Evolutionary conservation across 1,140 invertebrate genomes (phyloP), one percentile per base, ranked within the genome.

Genomic region (Rhynchophorus ferrugineus): DNA sequence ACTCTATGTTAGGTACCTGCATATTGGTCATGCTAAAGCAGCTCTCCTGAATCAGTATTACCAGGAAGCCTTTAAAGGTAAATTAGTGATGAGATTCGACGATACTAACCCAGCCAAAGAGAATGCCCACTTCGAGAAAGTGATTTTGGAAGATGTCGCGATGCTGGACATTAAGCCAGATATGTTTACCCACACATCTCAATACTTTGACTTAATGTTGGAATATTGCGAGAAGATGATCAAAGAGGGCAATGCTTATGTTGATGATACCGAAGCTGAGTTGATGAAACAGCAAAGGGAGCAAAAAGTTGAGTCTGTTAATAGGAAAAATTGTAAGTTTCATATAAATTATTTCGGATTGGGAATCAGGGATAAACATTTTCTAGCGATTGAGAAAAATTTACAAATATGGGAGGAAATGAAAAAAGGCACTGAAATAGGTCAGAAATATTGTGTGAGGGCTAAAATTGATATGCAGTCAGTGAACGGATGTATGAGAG

Each of bases 81-180:
- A 89, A 68, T 77, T 99, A 0, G 91, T 99, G 44, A 95, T 99
- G 92, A 78, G 97, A 61, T 99, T 99, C 75, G 97, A 99, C 76
- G 97, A 99, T 67, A 99, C 97, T 5, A 99, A 99, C 75, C 97
- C 97, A 24, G 95, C 93, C 3, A 99, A 99, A 69, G 97, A 99
- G 69, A 93, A 95, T 67, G 86, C 86, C n/a, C 89, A 98, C 61
- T 99, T 96, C 77, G 97, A 99, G 70, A 82, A 95, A 75, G 93
- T 98, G 0, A 99, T 99, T 61, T 71, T 98, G 16, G 88, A 97
- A 71, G 97, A 99, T 75, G 76, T 99, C 8, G 78, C 85, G 61
- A 78, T 96, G 76, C 69, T 99, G 36, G 78, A 96, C 64, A 86
- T 99, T 41, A 89, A 93, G 60, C 92, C 92, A 2, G 91, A 99